Evolutionary conservation across 92 coral and sea anemone genomes (phyloP).

Genomic region (Blastomussa wellsi): DNA sequence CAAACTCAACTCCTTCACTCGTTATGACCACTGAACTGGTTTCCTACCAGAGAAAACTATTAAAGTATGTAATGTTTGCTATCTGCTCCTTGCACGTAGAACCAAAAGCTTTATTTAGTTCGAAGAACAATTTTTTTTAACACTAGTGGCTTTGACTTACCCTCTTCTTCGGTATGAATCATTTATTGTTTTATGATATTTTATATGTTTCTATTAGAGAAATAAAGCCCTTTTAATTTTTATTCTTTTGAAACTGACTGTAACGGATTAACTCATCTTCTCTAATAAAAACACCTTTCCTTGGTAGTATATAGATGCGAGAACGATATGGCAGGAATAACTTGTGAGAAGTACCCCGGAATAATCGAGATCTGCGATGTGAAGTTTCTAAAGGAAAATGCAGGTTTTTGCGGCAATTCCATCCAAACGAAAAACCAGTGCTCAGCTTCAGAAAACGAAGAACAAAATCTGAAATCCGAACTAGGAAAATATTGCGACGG

Average conservation of each 20-base stretch:
- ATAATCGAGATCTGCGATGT: background rate
- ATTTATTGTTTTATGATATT: too few relatives aligned
- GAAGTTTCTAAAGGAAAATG: background rate
- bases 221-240: background rate
- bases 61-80: too few relatives aligned
- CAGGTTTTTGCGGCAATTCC: background rate
- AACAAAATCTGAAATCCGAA: background rate
- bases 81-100: too few relatives aligned
- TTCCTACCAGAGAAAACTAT: too few relatives aligned
- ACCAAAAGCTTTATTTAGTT: too few relatives aligned
- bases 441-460: background rate
- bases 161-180: too few relatives aligned
- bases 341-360: background rate
- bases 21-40: too few relatives aligned
- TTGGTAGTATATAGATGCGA: background rate
- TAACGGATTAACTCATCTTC: background rate
- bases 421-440: background rate
- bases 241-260: background rate
- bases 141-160: too few relatives aligned
- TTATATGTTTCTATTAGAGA: too few relatives aligned
- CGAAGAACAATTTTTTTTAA: too few relatives aligned
- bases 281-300: background rate
- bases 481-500: constrained; percentile 3
- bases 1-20: too few relatives aligned
- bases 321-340: background rate